These are phyloP conservation scores for Zeus faber DNA, from an alignment of 2,113 vertebrate genomes.

Conservation along the genomic window DNA sequence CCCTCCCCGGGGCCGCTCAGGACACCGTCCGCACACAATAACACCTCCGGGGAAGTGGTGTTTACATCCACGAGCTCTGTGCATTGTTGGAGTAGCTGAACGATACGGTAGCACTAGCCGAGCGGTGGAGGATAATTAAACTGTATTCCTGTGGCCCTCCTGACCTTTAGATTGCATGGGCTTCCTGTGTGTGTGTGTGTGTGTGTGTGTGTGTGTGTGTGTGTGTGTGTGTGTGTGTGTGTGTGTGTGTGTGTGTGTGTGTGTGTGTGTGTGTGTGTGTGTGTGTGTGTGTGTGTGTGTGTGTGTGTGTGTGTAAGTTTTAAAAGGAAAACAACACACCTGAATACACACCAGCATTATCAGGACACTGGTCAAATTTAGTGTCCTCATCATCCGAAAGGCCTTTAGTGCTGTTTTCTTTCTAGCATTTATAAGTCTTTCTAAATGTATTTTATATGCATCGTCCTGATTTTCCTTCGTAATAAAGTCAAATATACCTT, in stretches of 20 bases:
- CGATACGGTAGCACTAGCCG: neutral
- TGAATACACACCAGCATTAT: no score
- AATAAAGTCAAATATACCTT: no score
- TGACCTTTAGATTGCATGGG: neutral
- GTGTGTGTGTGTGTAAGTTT: neutral
- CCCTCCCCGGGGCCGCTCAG: no score
- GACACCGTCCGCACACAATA: no score
- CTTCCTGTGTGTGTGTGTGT: neutral
- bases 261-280: neutral
- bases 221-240: neutral
- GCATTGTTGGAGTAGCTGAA: neutral
- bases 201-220: neutral
- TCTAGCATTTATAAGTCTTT: no score
- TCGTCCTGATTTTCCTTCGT: no score
- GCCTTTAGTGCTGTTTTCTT: no score
- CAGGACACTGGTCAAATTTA: no score
- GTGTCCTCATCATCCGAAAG: no score
- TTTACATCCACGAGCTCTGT: neutral
- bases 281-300: neutral
- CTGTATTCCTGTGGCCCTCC: neutral
- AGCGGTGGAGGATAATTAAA: neutral
- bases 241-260: neutral
- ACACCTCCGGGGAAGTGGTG: neutral
- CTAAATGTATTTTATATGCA: no score
- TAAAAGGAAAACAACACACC: no score